phyloP scores from a whole-genome alignment of 2,797 vertebrate species.

The Gadopsis marmoratus region DNA sequence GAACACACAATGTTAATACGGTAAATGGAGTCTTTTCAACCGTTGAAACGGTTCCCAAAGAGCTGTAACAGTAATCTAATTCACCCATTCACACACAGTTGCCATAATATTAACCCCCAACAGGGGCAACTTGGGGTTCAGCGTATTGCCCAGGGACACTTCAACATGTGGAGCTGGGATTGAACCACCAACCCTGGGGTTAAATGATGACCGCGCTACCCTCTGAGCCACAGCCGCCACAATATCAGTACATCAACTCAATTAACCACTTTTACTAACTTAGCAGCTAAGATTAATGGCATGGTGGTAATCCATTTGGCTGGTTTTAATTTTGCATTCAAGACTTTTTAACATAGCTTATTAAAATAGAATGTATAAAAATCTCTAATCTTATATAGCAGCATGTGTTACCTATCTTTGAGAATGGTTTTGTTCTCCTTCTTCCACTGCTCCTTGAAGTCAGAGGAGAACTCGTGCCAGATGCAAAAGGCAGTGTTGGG shows the following conservation, averaged over 20 bases:
- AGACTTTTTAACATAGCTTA: not conserved
- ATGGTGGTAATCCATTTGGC: not conserved
- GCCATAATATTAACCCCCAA: too few relatives aligned
- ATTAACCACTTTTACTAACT: not conserved
- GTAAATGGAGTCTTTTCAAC: too few relatives aligned
- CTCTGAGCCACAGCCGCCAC: too few relatives aligned
- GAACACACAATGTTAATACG: constrained; percentile 7
- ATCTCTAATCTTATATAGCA: too few relatives aligned
- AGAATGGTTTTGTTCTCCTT: constrained; percentile 96
- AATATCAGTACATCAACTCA: not conserved
- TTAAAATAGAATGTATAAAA: not conserved
- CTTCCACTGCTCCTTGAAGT: constrained; percentile 98
- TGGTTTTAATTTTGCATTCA: not conserved
- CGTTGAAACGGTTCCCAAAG: too few relatives aligned
- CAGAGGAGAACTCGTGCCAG: constrained; percentile 98
- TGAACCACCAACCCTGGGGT: too few relatives aligned
- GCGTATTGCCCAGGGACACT: too few relatives aligned
- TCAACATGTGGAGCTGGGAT: too few relatives aligned
- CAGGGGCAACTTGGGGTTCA: too few relatives aligned
- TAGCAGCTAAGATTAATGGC: not conserved
- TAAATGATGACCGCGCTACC: too few relatives aligned
- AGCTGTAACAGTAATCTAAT: too few relatives aligned
- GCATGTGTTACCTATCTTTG: constrained; percentile 88
- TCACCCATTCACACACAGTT: too few relatives aligned
- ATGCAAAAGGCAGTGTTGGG: constrained; percentile 93